phyloP scores from a whole-genome alignment of 2,888 invertebrate genomes.

The Netelia virgata region DNA sequence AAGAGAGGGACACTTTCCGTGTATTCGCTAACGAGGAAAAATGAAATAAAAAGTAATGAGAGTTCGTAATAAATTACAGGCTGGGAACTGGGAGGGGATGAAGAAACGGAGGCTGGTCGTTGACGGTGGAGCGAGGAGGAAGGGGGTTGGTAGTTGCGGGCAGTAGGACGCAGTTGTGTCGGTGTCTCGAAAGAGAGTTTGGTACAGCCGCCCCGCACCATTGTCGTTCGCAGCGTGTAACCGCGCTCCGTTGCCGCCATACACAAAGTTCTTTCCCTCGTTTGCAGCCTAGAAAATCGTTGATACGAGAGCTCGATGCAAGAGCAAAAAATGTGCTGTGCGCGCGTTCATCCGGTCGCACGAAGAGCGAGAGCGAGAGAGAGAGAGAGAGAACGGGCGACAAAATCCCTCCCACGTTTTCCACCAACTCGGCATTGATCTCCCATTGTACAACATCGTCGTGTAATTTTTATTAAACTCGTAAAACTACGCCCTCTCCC shows the following conservation, averaged over 20 bases:
- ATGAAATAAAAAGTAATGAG: slow-evolving; percentile 77
- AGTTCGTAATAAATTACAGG: slow-evolving; percentile 79
- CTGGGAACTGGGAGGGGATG: slow-evolving; percentile 34
- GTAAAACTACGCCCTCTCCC: slow-evolving; percentile 72
- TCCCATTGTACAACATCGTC: slow-evolving; percentile 35
- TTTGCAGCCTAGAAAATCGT: slow-evolving; percentile 49
- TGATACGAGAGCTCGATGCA: slow-evolving; percentile 37
- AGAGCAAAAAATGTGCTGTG: slow-evolving; percentile 58
- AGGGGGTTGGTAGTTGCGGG: neutral
- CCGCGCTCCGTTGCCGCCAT: slow-evolving; percentile 2
- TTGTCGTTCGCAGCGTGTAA: slow-evolving; percentile 18
- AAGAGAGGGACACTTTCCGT: slow-evolving; percentile 60
- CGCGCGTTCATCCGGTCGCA: slow-evolving; percentile 46
- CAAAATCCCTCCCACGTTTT: slow-evolving; percentile 31
- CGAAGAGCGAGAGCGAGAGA: neutral
- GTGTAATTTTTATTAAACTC: slow-evolving; percentile 79
- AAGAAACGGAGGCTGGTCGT: slow-evolving; percentile 10
- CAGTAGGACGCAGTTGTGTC: slow-evolving; percentile 44
- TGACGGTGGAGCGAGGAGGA: neutral
- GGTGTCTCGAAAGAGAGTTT: slow-evolving; percentile 55
- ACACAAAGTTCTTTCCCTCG: slow-evolving; percentile 39
- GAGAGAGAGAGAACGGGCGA: slow-evolving; percentile 8
- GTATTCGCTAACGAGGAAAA: slow-evolving; percentile 76
- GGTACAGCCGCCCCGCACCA: slow-evolving; percentile 27
- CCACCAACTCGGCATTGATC: slow-evolving; percentile 40